These are phyloP conservation scores for Polypterus senegalus DNA, from an alignment of 2,113 vertebrate species.

Conservation along the genomic window DNA sequence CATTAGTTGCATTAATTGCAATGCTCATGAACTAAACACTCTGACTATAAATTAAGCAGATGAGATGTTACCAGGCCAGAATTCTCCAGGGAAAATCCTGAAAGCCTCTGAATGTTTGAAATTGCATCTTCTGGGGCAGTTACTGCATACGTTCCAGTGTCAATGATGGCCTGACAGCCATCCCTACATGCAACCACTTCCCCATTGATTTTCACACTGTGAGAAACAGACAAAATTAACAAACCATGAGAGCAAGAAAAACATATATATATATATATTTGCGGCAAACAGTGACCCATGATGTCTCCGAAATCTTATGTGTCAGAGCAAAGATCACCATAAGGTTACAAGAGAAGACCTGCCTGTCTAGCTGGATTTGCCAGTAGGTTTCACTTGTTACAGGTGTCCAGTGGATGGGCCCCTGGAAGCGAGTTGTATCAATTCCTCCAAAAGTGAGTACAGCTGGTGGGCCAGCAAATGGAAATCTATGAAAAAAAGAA, in stretches of 20 bases:
- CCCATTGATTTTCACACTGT: conserved; percentile 8
- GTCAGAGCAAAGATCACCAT: no score
- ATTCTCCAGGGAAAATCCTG: neutral
- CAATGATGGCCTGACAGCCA: conserved; percentile 5
- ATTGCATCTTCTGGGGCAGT: neutral
- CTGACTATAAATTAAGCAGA: no score
- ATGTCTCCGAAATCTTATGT: no score
- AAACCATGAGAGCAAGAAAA: no score
- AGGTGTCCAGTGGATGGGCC: conserved; percentile 34
- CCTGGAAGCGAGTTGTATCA: conserved; percentile 15
- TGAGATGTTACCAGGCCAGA: neutral
- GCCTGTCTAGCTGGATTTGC: conserved; percentile 44
- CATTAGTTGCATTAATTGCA: no score
- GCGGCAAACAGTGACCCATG: no score
- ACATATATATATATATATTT: no score
- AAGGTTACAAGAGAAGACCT: neutral
- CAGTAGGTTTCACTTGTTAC: conserved; percentile 33
- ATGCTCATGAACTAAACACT: no score
- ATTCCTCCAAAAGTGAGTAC: conserved; percentile 34
- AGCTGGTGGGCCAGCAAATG: neutral
- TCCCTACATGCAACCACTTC: neutral
- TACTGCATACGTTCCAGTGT: conserved; percentile 3
- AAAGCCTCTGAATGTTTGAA: neutral
- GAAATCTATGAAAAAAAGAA: neutral
- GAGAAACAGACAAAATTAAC: no score